Base-by-base conservation (phyloP, 2,888 invertebrate genomes). In the Acanthosepion pharaonis region DNA sequence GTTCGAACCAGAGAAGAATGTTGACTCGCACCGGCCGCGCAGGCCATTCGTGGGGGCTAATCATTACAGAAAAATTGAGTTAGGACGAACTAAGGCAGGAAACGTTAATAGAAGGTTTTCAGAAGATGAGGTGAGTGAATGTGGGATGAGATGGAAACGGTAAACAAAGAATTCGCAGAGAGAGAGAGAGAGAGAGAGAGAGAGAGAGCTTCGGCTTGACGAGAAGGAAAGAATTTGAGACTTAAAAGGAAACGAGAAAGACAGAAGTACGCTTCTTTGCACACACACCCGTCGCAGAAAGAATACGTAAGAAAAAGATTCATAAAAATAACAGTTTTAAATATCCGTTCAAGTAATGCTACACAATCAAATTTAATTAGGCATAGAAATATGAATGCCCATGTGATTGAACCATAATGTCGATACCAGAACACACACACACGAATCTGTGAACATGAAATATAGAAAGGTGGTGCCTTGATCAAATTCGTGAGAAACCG, bases 41-140 rank as follows among this genome's bases (percentile, higher is more conserved):
- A 78, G 78, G 78, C 78, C 78, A 78, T 78, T 78, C 78, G 78
- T 78, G n/a, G 78, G n/a, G n/a, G n/a, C 78, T 78, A 78, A 78
- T 78, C 78, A 78, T 78, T 78, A 78, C 78, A 78, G 78, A 78
- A 78, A 78, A 78, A 78, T n/a, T 78, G 78, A 78, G 78, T 78
- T 78, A 78, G 78, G 78, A 78, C 78, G 78, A 78, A 78, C 78
- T n/a, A 33, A n/a, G 18, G 78, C n/a, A 78, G 78, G 33, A 78
- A 6, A 78, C 78, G 78, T 78, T 78, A 78, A 78, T 78, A 78
- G 78, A 78, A n/a, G 78, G 78, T 78, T 78, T 78, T n/a, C 78
- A n/a, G 78, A 78, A 78, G 78, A 78, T 11, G 78, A 78, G 78
- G n/a, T 11, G 15, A n/a, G n/a, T 78, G 28, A 28, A n/a, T 78